Evolutionary conservation across 1,140 invertebrate species (phyloP), one percentile per base, ranked within the genome.

Genomic region (Zaprionus kolodkinae): DNA sequence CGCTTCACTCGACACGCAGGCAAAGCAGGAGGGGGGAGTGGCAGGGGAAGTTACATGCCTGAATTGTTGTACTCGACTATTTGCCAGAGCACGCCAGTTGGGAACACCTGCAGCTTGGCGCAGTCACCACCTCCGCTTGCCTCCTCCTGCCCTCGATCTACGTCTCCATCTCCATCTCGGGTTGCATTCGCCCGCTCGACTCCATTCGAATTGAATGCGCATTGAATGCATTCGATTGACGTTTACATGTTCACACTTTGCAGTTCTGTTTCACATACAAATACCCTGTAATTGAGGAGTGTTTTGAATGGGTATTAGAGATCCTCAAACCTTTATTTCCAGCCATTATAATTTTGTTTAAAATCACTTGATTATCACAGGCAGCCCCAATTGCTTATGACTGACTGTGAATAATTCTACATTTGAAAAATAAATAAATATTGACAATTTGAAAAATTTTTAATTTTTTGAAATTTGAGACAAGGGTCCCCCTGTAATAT

Each of bases 171-270:
- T 50, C 17, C 10, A 50, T 62, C 71, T 81, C 59, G 27, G 50
- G 45, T 81, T 70, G 36, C 62, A 15, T 3, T 45, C 40, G n/a
- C 40, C 40, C 6, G 12, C 9, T 48, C 40, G 35, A 38, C 12
- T 62, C 48, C 30, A 59, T 57, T 66, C 35, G 17, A 52, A 67
- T 35, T 67, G 55, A 45, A 83, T 36, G 64, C 66, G 27, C 38
- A 67, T 35, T 67, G 55, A 48, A 83, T 36, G 64, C 66, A 43
- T 57, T 65, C 50, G 52, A 66, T 55, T 82, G 77, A 84, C 71
- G 69, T 71, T 84, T 80, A 80, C 84, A 78, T 80, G 73, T 84
- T 88, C 77, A 80, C 84, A 87, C 84, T 83, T 78, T 69, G 54
- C 45, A 35, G 54, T 12, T 50, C 61, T 40, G 50, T 40, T 36